Evolutionary conservation across 2,797 vertebrate species (phyloP).

Genomic region (Pelodytes ibericus): DNA sequence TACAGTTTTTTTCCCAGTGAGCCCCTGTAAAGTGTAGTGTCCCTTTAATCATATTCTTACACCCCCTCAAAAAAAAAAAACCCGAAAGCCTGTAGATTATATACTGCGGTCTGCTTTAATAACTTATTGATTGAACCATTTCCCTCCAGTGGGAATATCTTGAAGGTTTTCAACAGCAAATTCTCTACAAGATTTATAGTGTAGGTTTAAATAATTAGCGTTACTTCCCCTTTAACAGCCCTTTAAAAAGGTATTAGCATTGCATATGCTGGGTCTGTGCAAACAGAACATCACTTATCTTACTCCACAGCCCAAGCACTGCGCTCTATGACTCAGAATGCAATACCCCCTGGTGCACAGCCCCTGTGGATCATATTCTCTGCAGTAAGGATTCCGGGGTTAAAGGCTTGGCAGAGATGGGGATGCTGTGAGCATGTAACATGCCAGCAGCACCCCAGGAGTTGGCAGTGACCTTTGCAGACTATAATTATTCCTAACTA

Average conservation of each 20-base stretch:
- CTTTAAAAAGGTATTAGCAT: conserved; percentile 39
- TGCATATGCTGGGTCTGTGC: conserved; percentile 43
- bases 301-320: conserved; percentile 33
- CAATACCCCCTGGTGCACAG: conserved; percentile 21
- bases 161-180: too few species aligned
- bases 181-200: too few species aligned
- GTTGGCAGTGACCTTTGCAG: conserved; percentile 36
- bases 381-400: background rate
- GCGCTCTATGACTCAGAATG: conserved; percentile 38
- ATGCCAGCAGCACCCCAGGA: conserved; percentile 29
- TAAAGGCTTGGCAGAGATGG: conserved; percentile 25
- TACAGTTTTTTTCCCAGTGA: too few species aligned
- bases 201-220: too few species aligned
- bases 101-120: too few species aligned
- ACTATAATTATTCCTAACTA: conserved; percentile 47
- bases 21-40: too few species aligned
- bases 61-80: too few species aligned
- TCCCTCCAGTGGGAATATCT: too few species aligned
- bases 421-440: conserved; percentile 6
- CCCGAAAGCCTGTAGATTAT: too few species aligned
- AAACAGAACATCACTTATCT: conserved; percentile 25
- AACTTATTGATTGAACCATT: too few species aligned
- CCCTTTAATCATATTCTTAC: too few species aligned
- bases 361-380: conserved; percentile 24
- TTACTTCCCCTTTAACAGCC: background rate